phyloP scores from a whole-genome alignment of 2,888 invertebrate genomes.

The Hirtodrosophila confusa region DNA sequence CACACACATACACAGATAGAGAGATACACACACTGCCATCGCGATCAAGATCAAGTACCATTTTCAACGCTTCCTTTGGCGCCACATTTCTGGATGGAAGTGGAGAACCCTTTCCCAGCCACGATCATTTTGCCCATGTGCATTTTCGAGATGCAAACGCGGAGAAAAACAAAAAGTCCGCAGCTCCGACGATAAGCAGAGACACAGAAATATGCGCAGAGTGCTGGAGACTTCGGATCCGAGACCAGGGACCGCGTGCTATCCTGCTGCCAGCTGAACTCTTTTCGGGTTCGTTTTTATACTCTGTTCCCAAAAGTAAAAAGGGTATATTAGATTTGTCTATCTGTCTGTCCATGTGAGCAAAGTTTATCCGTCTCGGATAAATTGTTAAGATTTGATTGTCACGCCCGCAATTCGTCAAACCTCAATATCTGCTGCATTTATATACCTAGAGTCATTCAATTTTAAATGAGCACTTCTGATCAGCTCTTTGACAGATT shows the following conservation, averaged over 20 bases:
- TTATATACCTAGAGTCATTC: too few relatives aligned
- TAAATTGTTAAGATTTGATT: too few relatives aligned
- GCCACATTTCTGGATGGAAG: conserved; percentile 69
- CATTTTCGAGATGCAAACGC: conserved; percentile 63
- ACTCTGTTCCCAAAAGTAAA: background rate
- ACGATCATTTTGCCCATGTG: conserved; percentile 58
- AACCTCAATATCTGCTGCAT: too few relatives aligned
- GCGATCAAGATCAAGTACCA: conserved; percentile 74
- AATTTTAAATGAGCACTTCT: too few relatives aligned
- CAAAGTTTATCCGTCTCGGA: too few relatives aligned
- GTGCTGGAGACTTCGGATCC: conserved; percentile 41
- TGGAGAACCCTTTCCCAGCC: conserved; percentile 53
- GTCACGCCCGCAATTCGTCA: too few relatives aligned
- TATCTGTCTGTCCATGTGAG: too few relatives aligned
- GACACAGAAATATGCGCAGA: conserved; percentile 68
- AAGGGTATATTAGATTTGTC: background rate
- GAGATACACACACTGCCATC: conserved; percentile 41
- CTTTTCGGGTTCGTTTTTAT: conserved; percentile 50
- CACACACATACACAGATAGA: conserved; percentile 14
- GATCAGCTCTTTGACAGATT: too few relatives aligned
- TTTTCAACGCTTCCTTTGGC: conserved; percentile 73
- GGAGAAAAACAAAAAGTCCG: conserved; percentile 65
- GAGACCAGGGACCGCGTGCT: conserved; percentile 32
- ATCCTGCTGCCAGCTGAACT: conserved; percentile 70
- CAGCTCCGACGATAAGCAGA: conserved; percentile 66